Evolutionary conservation across 2,113 vertebrate species (phyloP).

Genomic region (Hemiprocne comata): DNA sequence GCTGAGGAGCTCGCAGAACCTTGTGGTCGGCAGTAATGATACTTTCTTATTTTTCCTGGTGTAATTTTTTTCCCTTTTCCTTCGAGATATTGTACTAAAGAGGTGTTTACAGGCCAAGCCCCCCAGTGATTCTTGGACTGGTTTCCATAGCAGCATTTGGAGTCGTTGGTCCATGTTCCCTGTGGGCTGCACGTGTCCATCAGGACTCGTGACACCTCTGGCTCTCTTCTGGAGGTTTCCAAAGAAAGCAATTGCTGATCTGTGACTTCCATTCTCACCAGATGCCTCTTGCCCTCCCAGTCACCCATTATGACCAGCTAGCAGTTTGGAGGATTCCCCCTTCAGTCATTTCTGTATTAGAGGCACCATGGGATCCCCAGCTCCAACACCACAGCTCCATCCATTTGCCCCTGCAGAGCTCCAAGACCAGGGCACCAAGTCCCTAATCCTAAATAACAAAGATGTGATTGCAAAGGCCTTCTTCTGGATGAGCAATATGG

Average conservation of each 20-base stretch:
- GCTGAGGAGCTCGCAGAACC: neutral
- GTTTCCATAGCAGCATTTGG: neutral
- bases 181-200: neutral
- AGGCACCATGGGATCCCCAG: rapidly evolving
- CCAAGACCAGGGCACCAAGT: neutral
- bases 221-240: neutral
- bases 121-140: neutral
- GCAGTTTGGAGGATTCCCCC: rapidly evolving
- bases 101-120: neutral
- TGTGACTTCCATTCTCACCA: rapidly evolving
- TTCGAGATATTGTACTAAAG: neutral
- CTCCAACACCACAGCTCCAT: neutral
- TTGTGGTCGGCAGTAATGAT: neutral
- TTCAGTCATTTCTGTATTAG: rapidly evolving
- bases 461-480: neutral
- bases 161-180: neutral
- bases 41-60: neutral
- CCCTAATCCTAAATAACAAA: neutral
- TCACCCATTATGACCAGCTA: neutral
- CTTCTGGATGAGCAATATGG: neutral
- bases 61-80: neutral
- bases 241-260: neutral
- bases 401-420: neutral
- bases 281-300: neutral
- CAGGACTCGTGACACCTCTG: rapidly evolving